These are phyloP conservation scores for Scaeva pyrastri DNA, from an alignment of 2,888 invertebrate species.

Conservation along the genomic window DNA sequence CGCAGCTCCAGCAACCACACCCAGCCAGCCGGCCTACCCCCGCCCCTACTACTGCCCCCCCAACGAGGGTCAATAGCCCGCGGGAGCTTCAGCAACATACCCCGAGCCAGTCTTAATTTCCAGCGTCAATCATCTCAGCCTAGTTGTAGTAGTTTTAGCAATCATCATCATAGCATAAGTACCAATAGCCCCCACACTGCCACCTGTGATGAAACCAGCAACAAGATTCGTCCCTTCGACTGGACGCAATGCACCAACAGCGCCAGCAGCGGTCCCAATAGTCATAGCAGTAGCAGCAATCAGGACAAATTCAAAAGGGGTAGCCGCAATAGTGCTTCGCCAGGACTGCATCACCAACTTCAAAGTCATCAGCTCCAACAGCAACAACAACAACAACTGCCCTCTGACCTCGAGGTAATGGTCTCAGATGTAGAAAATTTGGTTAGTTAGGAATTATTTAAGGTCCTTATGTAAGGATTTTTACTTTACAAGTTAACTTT, in stretches of 20 bases:
- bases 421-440: conserved; percentile 83
- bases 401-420: conserved; percentile 83
- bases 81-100: conserved; percentile 83
- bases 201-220: conserved; percentile 77
- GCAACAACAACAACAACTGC: conserved; percentile 80
- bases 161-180: conserved; percentile 75
- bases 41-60: conserved; percentile 77
- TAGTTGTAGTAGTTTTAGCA: conserved; percentile 74
- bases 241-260: conserved; percentile 68
- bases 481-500: conserved; percentile 15
- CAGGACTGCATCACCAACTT: conserved; percentile 53
- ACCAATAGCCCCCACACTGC: conserved; percentile 78
- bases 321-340: conserved; percentile 77
- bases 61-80: conserved; percentile 79
- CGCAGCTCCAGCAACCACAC: conserved; percentile 77
- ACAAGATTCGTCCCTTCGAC: conserved; percentile 63
- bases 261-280: conserved; percentile 69
- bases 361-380: conserved; percentile 76
- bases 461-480: conserved; percentile 39
- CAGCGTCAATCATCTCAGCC: conserved; percentile 74
- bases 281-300: conserved; percentile 49
- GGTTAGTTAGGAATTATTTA: conserved; percentile 81
- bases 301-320: conserved; percentile 73
- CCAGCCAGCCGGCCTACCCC: conserved; percentile 78
- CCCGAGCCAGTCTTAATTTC: conserved; percentile 82